Base-by-base conservation (phyloP, 2,797 vertebrate species). In the Sebastes matsubarae region DNA sequence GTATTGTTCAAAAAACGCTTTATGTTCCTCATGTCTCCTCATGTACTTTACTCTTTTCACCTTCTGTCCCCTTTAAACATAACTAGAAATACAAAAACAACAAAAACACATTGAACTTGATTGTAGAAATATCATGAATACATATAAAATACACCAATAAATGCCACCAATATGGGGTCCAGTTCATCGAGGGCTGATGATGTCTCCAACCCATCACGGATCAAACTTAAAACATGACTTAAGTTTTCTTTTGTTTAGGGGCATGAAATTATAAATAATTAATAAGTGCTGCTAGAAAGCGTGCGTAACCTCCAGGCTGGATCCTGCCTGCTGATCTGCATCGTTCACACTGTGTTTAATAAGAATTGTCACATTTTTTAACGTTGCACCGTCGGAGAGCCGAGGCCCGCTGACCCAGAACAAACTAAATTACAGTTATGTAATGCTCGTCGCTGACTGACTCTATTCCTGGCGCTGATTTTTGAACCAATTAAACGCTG, bases 401-500 rank as follows among this genome's bases (percentile, higher is more conserved):
- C 34, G 79, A 74, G 86, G 81, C 82, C 88, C 80, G 71, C 85
- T 93, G 93, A 94, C 90, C 91, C 86, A 87, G 87, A 92, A 91
- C 92, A 89, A 93, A 92, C 90, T 63, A 84, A 82, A 90, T 89
- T 79, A 89, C 85, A 71, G 69, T 93, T 90, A 87, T 55, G 88
- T 85, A 92, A 93, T 29, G 76, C 77, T 66, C 57, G 60, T 58
- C 65, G 82, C 85, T 59, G 83, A 75, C 84, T 59, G 79, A 79
- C 82, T 90, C 82, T 89, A 89, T 92, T 92, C 72, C 86, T 86
- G 86, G 88, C 79, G 5, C 82, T 88, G 83, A 84, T 88, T 87
- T 87, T 89, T 93, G 79, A 80, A 83, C 89, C 92, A 93, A 92
- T 93, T 91, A 91, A 89, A 87, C 20, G 61, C 75, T 29, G 79